These are phyloP conservation scores for Geotrupes spiniger DNA, from an alignment of 2,888 invertebrate species.

Conservation along the genomic window DNA sequence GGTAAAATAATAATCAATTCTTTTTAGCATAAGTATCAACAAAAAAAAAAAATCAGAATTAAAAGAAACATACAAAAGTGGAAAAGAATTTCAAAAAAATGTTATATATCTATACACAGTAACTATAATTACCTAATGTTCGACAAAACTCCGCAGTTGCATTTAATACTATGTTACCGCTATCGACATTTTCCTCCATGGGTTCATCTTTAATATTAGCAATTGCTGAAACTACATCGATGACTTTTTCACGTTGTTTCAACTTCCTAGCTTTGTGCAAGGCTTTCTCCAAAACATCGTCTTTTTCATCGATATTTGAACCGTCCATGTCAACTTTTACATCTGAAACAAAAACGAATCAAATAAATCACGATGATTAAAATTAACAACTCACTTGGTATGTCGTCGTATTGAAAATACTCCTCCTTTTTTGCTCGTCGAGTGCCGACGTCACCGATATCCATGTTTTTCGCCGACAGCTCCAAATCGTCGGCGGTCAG, in stretches of 20 bases:
- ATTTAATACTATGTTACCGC: slow-evolving; percentile 75
- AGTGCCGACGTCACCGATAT: slow-evolving; percentile 26
- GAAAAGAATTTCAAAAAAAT: too few species aligned
- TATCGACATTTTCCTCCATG: slow-evolving; percentile 38
- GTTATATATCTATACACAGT: too few species aligned
- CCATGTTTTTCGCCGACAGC: slow-evolving; percentile 27
- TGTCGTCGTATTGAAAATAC: slow-evolving; percentile 62
- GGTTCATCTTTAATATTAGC: slow-evolving; percentile 44
- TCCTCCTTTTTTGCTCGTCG: slow-evolving; percentile 52
- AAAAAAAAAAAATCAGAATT: neutral
- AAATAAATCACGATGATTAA: slow-evolving; percentile 14
- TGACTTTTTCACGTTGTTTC: slow-evolving; percentile 54
- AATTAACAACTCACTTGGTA: slow-evolving; percentile 51
- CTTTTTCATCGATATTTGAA: slow-evolving; percentile 60
- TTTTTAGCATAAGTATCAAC: too few species aligned
- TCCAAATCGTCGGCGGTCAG: slow-evolving; percentile 72
- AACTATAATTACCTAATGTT: slow-evolving; percentile 64
- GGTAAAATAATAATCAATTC: too few species aligned
- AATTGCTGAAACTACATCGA: slow-evolving; percentile 37
- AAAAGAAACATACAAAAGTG: too few species aligned
- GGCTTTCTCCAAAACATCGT: slow-evolving; percentile 54
- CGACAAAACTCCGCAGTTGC: slow-evolving; percentile 96
- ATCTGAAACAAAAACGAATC: slow-evolving; percentile 15
- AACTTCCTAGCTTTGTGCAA: slow-evolving; percentile 58
- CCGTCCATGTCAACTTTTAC: slow-evolving; percentile 28